phyloP scores from a whole-genome alignment of 2,797 vertebrate genomes.

The Chromis chromis region DNA sequence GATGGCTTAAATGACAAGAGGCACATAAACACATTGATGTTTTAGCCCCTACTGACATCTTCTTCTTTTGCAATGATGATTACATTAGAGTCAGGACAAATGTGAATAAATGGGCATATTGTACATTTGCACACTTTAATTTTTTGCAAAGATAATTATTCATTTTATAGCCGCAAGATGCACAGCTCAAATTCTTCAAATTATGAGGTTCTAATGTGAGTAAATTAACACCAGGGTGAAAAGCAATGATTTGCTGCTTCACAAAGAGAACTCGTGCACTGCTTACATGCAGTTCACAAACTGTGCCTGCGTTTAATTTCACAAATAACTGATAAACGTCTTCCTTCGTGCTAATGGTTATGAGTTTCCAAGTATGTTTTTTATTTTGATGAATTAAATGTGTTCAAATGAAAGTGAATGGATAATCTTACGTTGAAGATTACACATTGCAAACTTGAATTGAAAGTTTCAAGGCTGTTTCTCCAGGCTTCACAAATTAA shows the following conservation, averaged over 20 bases:
- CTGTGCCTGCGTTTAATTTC: slow-evolving; percentile 1
- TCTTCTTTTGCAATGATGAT: background rate
- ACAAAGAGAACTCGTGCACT: too few species aligned
- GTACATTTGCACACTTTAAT: background rate
- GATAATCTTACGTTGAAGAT: background rate
- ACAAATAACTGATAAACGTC: background rate
- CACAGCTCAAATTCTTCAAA: too few species aligned
- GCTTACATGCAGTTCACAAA: background rate
- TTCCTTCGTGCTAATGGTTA: background rate
- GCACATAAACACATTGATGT: background rate
- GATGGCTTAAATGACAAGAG: background rate
- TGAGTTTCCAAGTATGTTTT: background rate
- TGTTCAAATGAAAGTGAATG: background rate
- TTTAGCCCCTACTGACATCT: background rate
- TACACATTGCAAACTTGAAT: background rate
- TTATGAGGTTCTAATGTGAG: background rate
- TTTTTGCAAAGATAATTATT: background rate
- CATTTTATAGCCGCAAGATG: background rate
- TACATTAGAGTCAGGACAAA: background rate
- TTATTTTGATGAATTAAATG: background rate
- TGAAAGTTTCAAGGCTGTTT: background rate
- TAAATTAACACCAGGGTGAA: background rate
- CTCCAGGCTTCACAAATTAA: background rate
- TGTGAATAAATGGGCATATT: background rate
- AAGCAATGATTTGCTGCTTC: background rate